Percentiles rank a stretch among this genome's conserved stretches.
Conservation (phyloP, 2,797 vertebrate species). For the Poeciliopsis turneri region DNA sequence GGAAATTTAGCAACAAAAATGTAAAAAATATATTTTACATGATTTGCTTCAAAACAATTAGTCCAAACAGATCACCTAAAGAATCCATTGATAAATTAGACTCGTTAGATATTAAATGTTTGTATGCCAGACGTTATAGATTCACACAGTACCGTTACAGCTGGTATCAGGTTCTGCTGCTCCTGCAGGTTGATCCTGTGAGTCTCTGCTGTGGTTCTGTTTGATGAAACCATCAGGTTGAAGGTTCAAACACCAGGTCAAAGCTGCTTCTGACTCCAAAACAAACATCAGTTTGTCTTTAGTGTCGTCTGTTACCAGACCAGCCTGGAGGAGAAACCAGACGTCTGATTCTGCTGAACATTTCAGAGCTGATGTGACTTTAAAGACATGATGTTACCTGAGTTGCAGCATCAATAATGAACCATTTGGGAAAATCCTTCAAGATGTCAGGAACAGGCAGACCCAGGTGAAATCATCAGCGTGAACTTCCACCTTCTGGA, state of each 20-base stretch:
- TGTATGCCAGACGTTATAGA: not conserved
- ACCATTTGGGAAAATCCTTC: no score
- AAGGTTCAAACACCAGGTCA: no score
- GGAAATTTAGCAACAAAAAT: no score
- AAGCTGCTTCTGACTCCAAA: no score
- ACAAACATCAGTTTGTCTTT: accelerated
- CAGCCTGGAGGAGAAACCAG: not conserved
- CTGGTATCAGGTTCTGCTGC: not conserved
- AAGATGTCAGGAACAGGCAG: no score
- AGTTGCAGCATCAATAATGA: no score
- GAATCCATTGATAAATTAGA: not conserved
- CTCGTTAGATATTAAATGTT: not conserved
- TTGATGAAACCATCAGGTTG: not conserved
- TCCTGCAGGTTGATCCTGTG: not conserved
- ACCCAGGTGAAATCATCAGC: no score
- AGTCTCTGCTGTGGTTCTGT: accelerated
- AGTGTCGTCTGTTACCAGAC: accelerated
- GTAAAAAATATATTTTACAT: no score
- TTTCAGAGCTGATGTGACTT: not conserved
- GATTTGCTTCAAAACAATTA: not conserved
- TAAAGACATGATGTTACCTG: constrained; percentile 2
- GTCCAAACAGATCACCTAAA: not conserved
- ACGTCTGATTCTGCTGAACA: not conserved
- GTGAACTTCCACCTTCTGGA: no score
- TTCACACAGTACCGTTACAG: constrained; percentile 9